Conservation (phyloP, 2,888 invertebrate genomes). For the Plagodis pulveraria region DNA sequence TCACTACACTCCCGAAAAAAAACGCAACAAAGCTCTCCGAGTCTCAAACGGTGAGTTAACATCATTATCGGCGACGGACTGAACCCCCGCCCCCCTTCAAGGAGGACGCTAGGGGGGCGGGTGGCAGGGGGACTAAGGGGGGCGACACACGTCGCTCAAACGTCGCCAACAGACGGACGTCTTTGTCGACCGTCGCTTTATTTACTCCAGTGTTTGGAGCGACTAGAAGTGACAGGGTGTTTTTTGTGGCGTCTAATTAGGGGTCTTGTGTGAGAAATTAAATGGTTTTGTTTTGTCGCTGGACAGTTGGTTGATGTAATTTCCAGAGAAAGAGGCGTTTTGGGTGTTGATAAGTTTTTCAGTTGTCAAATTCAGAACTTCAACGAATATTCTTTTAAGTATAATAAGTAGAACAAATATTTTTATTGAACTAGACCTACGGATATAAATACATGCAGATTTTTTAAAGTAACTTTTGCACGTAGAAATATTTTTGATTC, state of each 20-base stretch:
- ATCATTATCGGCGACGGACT: slow-evolving; percentile 78
- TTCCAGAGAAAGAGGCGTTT: slow-evolving; percentile 3
- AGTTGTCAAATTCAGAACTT: too few species aligned
- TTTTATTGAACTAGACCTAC: too few species aligned
- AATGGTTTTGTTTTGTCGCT: slow-evolving; percentile 37
- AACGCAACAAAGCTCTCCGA: slow-evolving; percentile 74
- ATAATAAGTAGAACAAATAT: too few species aligned
- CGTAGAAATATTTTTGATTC: too few species aligned
- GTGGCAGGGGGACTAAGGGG: slow-evolving; percentile 43
- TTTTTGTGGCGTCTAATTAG: slow-evolving; percentile 60
- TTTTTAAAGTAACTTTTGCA: too few species aligned
- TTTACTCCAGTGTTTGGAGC: slow-evolving; percentile 71
- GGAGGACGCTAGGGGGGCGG: slow-evolving; percentile 41
- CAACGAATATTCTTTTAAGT: too few species aligned
- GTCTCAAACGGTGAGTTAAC: slow-evolving; percentile 80
- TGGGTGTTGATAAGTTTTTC: not conserved
- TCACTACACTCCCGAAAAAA: slow-evolving; percentile 45
- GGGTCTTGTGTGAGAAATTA: slow-evolving; percentile 44
- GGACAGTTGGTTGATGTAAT: slow-evolving; percentile 18
- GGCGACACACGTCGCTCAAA: slow-evolving; percentile 83
- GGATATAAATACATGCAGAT: too few species aligned
- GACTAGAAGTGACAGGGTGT: slow-evolving; percentile 71
- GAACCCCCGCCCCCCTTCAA: slow-evolving; percentile 29
- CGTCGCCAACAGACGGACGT: slow-evolving; percentile 83
- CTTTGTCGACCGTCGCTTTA: slow-evolving; percentile 82